Conservation (phyloP, 2,888 invertebrate genomes). For the Ectobius pallidus region DNA sequence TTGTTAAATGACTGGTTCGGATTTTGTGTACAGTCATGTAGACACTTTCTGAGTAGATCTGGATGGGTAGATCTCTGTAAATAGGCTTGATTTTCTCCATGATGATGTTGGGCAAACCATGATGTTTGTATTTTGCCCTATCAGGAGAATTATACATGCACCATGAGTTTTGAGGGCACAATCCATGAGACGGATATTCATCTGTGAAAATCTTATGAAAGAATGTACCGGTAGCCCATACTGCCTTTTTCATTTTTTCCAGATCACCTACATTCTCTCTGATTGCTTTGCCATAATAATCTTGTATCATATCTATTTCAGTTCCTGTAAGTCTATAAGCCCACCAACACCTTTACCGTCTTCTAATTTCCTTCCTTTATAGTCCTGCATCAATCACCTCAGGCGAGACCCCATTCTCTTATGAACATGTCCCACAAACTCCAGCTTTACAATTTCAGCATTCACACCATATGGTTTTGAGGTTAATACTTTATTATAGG, state of each 20-base stretch:
- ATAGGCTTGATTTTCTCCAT: constrained; percentile 38
- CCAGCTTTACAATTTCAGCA: constrained; percentile 5
- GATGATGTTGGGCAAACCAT: constrained; percentile 24
- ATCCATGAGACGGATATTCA: neutral
- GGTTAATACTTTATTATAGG: too few relatives aligned
- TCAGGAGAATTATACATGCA: constrained; percentile 3
- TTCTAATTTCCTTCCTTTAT: neutral
- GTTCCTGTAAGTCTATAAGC: neutral
- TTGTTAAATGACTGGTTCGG: constrained; percentile 5
- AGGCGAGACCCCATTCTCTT: constrained; percentile 30
- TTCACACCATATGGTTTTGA: too few relatives aligned
- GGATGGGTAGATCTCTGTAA: constrained; percentile 27
- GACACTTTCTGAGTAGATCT: constrained; percentile 29
- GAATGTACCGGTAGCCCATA: constrained; percentile 22
- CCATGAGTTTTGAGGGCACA: constrained; percentile 4
- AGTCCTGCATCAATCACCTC: neutral
- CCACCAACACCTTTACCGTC: neutral
- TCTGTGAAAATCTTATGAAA: constrained; percentile 18
- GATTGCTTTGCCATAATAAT: constrained; percentile 23
- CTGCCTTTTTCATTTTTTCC: neutral
- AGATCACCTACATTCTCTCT: neutral
- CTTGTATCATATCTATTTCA: constrained; percentile 2
- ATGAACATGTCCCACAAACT: constrained; percentile 31
- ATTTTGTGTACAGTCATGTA: constrained; percentile 36
- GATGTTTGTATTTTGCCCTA: constrained; percentile 26